Percentiles rank a stretch among this genome's conserved stretches.
Evolutionary conservation across 2,797 vertebrate genomes (phyloP).

Genomic region (Malacoctenus gilli): DNA sequence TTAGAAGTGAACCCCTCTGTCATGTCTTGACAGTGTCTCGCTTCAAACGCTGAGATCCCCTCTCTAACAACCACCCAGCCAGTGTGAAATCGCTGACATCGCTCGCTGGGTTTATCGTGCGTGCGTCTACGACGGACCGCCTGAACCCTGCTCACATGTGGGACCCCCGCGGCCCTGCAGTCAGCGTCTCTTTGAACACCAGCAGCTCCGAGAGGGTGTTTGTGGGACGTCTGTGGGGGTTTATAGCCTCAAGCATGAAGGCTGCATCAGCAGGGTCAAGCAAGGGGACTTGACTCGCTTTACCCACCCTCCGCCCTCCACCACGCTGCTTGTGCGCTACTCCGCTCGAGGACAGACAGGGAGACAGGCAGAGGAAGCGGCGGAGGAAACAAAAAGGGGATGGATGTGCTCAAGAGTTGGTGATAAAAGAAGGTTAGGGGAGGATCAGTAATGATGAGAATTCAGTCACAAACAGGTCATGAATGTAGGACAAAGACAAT

Average conservation of each 20-base stretch:
- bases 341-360: constrained; percentile 27
- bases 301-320: neutral
- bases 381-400: neutral
- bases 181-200: constrained; percentile 15
- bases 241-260: constrained; percentile 30
- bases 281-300: constrained; percentile 45
- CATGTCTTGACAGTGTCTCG: no score
- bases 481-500: no score
- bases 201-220: constrained; percentile 11
- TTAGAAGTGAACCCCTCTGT: no score
- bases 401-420: no score
- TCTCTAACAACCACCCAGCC: neutral
- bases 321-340: neutral
- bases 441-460: no score
- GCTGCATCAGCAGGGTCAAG: constrained; percentile 45
- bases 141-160: neutral
- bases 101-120: neutral
- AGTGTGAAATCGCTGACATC: neutral
- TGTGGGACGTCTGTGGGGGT: constrained; percentile 4
- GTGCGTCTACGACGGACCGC: neutral
- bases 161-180: constrained; percentile 1
- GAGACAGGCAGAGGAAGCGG: constrained; percentile 9
- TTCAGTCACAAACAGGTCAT: no score
- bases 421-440: no score
- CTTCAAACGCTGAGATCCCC: neutral